A percentile compares a stretch with the other conserved stretches of the same genome.
Evolutionary conservation across 1,140 invertebrate species (phyloP).

Genomic region (Magallana gigas): DNA sequence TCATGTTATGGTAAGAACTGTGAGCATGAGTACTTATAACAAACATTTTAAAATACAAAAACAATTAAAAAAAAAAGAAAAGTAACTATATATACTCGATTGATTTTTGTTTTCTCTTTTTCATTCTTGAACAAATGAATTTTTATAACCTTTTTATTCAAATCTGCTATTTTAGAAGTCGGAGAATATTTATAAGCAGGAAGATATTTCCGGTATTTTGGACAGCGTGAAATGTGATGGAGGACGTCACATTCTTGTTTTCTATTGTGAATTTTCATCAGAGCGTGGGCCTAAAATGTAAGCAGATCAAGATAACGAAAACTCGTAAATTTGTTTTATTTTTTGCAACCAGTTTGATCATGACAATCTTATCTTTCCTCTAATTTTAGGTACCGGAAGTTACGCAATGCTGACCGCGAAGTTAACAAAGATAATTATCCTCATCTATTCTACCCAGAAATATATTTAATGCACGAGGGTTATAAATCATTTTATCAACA

Average conservation of each 20-base stretch:
- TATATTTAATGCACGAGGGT: slow-evolving; percentile 96
- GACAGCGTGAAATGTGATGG: slow-evolving; percentile 83
- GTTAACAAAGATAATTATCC: slow-evolving; percentile 93
- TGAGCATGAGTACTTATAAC: too few species aligned
- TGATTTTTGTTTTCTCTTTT: too few species aligned
- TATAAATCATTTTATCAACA: slow-evolving; percentile 93
- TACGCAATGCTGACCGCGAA: slow-evolving; percentile 91
- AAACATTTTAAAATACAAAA: too few species aligned
- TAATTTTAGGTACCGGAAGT: slow-evolving; percentile 51
- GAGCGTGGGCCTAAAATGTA: slow-evolving; percentile 95
- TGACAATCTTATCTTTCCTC: neutral
- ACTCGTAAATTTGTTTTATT: neutral
- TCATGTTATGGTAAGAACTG: slow-evolving; percentile 85
- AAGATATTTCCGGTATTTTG: slow-evolving; percentile 84
- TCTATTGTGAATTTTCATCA: slow-evolving; percentile 99
- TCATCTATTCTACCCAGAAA: slow-evolving; percentile 92
- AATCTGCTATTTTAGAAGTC: slow-evolving; percentile 81
- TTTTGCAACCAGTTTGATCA: neutral
- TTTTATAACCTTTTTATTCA: too few species aligned
- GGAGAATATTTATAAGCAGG: slow-evolving; percentile 89
- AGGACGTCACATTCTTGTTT: slow-evolving; percentile 89
- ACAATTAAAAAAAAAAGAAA: too few species aligned
- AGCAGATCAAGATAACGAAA: slow-evolving; percentile 65
- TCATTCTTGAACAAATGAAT: too few species aligned
- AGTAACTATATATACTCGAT: too few species aligned